Percentiles rank a stretch among this genome's conserved stretches.
Conservation (phyloP, 2,888 invertebrate species). For the Sphaerophoria rueppellii region DNA sequence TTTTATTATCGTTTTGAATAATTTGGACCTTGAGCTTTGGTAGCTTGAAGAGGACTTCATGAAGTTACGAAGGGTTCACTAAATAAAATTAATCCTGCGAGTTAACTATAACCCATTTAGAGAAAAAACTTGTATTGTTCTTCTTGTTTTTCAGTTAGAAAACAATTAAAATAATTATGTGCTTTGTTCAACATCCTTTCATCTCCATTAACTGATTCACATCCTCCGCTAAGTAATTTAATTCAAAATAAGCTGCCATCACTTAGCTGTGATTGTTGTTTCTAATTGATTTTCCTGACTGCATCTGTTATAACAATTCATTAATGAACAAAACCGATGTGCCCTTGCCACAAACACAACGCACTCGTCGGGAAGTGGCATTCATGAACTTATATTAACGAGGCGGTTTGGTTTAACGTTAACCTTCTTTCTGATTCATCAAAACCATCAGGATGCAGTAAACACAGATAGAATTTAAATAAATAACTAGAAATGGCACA, state of each 20-base stretch:
- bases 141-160: too few species aligned
- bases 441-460: not conserved
- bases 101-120: too few species aligned
- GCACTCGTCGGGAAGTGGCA: conserved; percentile 13
- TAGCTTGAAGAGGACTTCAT: too few species aligned
- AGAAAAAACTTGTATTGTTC: too few species aligned
- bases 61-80: too few species aligned
- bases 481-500: conserved; percentile 60
- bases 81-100: too few species aligned
- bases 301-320: conserved; percentile 22
- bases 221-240: conserved; percentile 16
- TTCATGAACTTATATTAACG: conserved; percentile 57
- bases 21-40: too few species aligned
- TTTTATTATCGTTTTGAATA: too few species aligned
- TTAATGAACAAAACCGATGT: conserved; percentile 32
- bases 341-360: conserved; percentile 6
- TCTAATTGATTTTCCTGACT: conserved; percentile 39
- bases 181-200: not conserved
- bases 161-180: too few species aligned
- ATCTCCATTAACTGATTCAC: not conserved
- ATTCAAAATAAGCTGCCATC: conserved; percentile 23
- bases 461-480: conserved; percentile 60
- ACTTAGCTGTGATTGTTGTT: conserved; percentile 16
- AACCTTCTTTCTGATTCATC: conserved; percentile 2
- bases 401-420: conserved; percentile 9